Evolutionary conservation across 2,113 vertebrate species (phyloP).

Genomic region (Antigone vipio): DNA sequence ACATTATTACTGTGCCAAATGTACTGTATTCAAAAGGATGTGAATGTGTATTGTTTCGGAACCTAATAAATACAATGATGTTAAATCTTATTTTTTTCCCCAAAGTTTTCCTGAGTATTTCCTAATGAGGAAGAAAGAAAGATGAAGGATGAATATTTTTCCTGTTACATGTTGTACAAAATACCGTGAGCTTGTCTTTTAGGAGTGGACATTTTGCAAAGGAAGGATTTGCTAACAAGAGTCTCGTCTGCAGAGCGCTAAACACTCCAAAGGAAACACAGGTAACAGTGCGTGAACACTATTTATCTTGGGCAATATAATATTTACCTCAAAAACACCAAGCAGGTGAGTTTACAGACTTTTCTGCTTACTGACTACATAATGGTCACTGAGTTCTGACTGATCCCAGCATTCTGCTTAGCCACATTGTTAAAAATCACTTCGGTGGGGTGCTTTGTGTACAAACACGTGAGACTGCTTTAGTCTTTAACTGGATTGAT

Average conservation of each 20-base stretch:
- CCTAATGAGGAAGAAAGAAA: conserved; percentile 6
- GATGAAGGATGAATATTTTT: neutral
- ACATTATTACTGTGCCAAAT: conserved; percentile 98
- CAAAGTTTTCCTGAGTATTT: conserved; percentile 51
- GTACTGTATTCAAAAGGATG: conserved; percentile 98
- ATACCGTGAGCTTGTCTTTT: neutral
- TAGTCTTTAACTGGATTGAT: neutral
- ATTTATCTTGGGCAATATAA: neutral
- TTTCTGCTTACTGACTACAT: neutral
- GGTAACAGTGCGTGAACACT: neutral
- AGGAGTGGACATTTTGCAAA: neutral
- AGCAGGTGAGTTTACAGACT: neutral
- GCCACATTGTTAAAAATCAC: neutral
- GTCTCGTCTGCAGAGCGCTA: neutral
- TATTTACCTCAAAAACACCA: neutral
- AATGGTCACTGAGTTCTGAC: neutral
- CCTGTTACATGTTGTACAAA: neutral
- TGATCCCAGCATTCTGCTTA: neutral
- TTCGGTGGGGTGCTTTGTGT: neutral
- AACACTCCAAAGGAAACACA: neutral
- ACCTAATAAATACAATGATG: conserved; percentile 94
- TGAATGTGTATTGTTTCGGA: conserved; percentile 95
- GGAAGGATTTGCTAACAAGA: neutral
- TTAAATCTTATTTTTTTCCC: conserved; percentile 73
- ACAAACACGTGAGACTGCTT: neutral